Evolutionary conservation across 1,140 invertebrate species (phyloP).

Genomic region (Phortica variegata): DNA sequence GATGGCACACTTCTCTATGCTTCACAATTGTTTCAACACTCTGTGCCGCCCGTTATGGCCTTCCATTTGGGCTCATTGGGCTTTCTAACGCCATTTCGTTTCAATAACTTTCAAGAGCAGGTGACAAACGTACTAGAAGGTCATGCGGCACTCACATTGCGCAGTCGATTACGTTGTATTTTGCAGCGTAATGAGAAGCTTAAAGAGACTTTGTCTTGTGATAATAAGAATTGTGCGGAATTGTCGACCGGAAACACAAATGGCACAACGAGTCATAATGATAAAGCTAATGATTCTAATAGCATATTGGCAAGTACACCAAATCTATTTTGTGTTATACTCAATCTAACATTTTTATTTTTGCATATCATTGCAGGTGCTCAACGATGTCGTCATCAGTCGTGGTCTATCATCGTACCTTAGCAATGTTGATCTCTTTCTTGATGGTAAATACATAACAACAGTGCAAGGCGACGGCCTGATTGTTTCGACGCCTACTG

Average conservation of each 20-base stretch:
- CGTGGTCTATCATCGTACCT: slow-evolving; percentile 91
- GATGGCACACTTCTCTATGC: slow-evolving; percentile 96
- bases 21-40: slow-evolving; percentile 91
- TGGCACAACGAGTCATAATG: too few species aligned
- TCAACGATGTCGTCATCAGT: slow-evolving; percentile 96
- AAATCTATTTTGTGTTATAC: too few species aligned
- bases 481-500: slow-evolving; percentile 94
- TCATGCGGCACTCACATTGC: slow-evolving; percentile 84
- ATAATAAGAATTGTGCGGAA: neutral
- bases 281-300: too few species aligned
- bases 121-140: slow-evolving; percentile 90
- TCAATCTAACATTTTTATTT: too few species aligned
- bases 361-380: too few species aligned
- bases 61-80: slow-evolving; percentile 95
- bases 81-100: slow-evolving; percentile 93
- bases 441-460: slow-evolving; percentile 93
- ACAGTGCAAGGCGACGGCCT: slow-evolving; percentile 93
- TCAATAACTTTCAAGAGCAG: slow-evolving; percentile 92
- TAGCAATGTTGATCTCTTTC: slow-evolving; percentile 91
- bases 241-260: neutral
- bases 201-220: slow-evolving; percentile 37
- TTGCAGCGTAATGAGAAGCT: slow-evolving; percentile 71
- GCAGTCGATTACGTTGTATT: slow-evolving; percentile 85
- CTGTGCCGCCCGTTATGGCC: slow-evolving; percentile 96
- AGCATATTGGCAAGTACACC: too few species aligned